These are phyloP conservation scores for Chamaetylas fuelleborni DNA, from an alignment of 2,113 vertebrate species.

Conservation along the genomic window DNA sequence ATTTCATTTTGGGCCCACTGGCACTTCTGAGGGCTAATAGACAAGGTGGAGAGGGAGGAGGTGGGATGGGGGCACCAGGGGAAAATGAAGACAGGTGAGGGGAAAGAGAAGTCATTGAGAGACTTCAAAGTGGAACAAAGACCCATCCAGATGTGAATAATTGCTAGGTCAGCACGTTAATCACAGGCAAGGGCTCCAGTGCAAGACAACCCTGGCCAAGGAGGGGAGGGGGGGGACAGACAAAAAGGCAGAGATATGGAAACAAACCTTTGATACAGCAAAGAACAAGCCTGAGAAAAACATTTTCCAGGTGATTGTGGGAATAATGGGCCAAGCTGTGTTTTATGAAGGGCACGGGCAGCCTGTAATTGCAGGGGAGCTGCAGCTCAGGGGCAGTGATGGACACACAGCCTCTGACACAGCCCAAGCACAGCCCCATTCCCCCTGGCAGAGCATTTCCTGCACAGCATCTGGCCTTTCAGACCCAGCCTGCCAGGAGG, in stretches of 20 bases:
- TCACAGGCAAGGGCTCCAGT: constrained; percentile 53
- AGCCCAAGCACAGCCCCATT: neutral
- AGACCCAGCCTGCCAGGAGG: neutral
- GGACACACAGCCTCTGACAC: neutral
- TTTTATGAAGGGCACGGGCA: neutral
- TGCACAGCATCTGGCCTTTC: neutral
- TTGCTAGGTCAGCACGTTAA: constrained; percentile 69
- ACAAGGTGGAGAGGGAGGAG: constrained; percentile 20
- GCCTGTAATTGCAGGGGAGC: constrained; percentile 28
- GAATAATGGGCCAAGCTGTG: constrained; percentile 24
- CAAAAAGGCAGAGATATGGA: neutral
- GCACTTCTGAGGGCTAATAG: constrained; percentile 47
- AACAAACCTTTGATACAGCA: constrained; percentile 58
- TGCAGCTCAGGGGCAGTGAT: neutral
- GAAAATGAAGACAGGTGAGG: constrained; percentile 49
- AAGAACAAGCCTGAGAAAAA: constrained; percentile 18
- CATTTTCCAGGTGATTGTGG: constrained; percentile 52
- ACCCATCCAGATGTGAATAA: constrained; percentile 70
- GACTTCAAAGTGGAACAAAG: constrained; percentile 71
- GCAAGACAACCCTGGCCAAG: neutral
- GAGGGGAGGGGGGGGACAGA: neutral
- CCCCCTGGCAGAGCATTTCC: neutral
- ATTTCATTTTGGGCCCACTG: constrained; percentile 41
- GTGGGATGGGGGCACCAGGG: neutral
- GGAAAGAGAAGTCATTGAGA: constrained; percentile 60